phyloP scores from a whole-genome alignment of 2,113 vertebrate species.

The Saccopteryx bilineata region DNA sequence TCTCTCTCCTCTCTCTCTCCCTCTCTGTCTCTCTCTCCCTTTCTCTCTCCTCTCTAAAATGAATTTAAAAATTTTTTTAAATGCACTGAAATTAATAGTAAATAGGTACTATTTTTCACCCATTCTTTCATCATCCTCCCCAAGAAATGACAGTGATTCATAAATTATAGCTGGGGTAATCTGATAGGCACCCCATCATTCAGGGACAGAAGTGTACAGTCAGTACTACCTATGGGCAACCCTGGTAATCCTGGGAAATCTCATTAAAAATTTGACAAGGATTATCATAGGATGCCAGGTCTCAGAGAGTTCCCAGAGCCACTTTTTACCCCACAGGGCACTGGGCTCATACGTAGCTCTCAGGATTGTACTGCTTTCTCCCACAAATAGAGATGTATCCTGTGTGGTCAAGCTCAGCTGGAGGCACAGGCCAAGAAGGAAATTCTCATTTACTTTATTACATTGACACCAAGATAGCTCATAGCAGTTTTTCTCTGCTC shows the following conservation, averaged over 20 bases:
- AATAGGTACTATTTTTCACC: slow-evolving; percentile 19
- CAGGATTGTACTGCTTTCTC: not conserved
- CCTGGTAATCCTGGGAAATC: not conserved
- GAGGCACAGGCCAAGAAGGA: not conserved
- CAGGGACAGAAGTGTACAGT: not conserved
- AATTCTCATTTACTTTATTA: slow-evolving; percentile 8
- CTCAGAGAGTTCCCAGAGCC: not conserved
- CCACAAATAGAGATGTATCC: not conserved
- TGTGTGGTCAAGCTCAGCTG: not conserved
- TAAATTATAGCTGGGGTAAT: not conserved
- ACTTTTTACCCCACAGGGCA: not conserved
- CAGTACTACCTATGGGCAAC: not conserved
- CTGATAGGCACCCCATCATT: not conserved
- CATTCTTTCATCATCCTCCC: no score
- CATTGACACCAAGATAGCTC: not conserved
- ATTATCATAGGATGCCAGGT: slow-evolving; percentile 31
- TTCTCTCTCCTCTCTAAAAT: no score
- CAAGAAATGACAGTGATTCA: slow-evolving; percentile 23
- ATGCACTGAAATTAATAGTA: not conserved
- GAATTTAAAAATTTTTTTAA: no score
- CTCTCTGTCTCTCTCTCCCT: no score
- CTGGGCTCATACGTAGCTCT: not conserved
- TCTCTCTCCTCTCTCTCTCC: no score
- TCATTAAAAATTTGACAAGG: not conserved
- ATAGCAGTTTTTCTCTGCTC: not conserved